Evolutionary conservation across 2,797 vertebrate species (phyloP).

Genomic region (Eulemur albifrons): DNA sequence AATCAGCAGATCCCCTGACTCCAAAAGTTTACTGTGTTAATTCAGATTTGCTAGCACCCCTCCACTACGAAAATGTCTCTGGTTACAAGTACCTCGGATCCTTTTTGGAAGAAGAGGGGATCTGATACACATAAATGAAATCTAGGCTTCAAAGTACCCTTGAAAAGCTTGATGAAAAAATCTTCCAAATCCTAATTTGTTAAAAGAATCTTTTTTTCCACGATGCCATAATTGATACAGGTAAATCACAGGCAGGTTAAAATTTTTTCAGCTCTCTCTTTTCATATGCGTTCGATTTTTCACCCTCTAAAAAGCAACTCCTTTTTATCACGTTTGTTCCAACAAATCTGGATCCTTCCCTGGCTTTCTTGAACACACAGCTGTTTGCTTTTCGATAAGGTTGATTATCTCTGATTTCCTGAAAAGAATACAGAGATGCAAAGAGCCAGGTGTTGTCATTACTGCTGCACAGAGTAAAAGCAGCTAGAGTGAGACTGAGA

Average conservation of each 20-base stretch:
- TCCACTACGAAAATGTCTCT: not conserved
- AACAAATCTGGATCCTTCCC: slow-evolving; percentile 43
- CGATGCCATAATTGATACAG: not conserved
- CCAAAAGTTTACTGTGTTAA: not conserved
- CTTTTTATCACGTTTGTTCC: slow-evolving; percentile 45
- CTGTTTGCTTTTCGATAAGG: slow-evolving; percentile 55
- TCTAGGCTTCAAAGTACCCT: not conserved
- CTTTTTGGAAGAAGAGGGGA: not conserved
- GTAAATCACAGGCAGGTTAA: not conserved
- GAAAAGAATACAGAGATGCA: slow-evolving; percentile 25
- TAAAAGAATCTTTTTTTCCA: slow-evolving; percentile 21
- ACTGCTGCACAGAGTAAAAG: not conserved
- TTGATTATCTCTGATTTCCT: slow-evolving; percentile 48
- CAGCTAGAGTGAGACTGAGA: not conserved
- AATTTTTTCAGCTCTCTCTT: not conserved
- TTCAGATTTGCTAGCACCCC: not conserved
- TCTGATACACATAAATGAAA: not conserved
- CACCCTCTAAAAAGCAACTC: slow-evolving; percentile 38
- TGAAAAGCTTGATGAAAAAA: slow-evolving; percentile 27
- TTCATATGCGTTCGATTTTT: slow-evolving; percentile 39
- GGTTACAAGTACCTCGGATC: not conserved
- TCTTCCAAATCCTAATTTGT: slow-evolving; percentile 30
- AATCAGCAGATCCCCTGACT: not conserved
- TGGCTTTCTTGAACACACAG: slow-evolving; percentile 21
- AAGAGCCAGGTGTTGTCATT: slow-evolving; percentile 48